A percentile compares a stretch with the other conserved stretches of the same genome.
Conservation (phyloP, 2,888 invertebrate species). For the Harpalus rufipes region DNA sequence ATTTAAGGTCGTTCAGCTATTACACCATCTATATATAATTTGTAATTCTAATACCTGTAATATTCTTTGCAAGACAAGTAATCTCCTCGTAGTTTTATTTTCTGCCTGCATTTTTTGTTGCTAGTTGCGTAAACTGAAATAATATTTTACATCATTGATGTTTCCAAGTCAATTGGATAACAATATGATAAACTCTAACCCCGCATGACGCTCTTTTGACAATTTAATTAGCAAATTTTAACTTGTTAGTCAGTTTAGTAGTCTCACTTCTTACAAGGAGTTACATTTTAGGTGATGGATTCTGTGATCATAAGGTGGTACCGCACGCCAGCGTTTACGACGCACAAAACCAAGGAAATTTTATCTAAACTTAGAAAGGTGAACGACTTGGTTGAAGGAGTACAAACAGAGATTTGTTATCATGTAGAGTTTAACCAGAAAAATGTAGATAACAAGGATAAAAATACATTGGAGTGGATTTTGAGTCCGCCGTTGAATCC, state of each 20-base stretch:
- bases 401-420: slow-evolving; percentile 89
- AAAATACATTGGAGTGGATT: slow-evolving; percentile 87
- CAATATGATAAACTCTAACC: slow-evolving; percentile 58
- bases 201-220: slow-evolving; percentile 18
- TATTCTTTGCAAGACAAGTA: slow-evolving; percentile 49
- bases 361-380: slow-evolving; percentile 79
- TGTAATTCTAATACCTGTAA: slow-evolving; percentile 28
- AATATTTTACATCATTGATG: slow-evolving; percentile 61
- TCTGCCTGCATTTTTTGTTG: slow-evolving; percentile 40
- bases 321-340: slow-evolving; percentile 81
- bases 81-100: slow-evolving; percentile 32
- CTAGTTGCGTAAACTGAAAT: slow-evolving; percentile 58
- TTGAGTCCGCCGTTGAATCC: slow-evolving; percentile 85
- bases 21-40: background rate
- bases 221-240: slow-evolving; percentile 17
- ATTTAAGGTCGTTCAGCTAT: no score
- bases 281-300: slow-evolving; percentile 60
- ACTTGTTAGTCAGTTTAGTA: background rate
- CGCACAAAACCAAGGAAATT: slow-evolving; percentile 81
- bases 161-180: slow-evolving; percentile 58
- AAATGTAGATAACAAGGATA: slow-evolving; percentile 81
- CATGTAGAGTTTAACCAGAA: slow-evolving; percentile 84
- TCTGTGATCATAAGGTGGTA: slow-evolving; percentile 82
- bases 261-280: background rate
- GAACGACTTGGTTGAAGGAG: slow-evolving; percentile 77